These are phyloP conservation scores for Drepana arcuata DNA, from an alignment of 1,140 invertebrate genomes.

Conservation along the genomic window DNA sequence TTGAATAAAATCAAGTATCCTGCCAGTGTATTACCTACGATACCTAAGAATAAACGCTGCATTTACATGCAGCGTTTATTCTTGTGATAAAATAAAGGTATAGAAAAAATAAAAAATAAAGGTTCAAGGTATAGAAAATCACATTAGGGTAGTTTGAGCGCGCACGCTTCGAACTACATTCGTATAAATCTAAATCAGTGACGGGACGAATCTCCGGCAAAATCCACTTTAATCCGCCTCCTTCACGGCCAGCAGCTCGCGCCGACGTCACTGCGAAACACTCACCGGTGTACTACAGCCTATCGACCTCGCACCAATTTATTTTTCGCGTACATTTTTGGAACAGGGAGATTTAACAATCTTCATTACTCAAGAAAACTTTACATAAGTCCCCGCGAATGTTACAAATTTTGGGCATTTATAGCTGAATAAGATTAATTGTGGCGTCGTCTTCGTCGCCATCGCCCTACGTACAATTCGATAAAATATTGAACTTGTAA, in stretches of 20 bases:
- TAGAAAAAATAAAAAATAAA: too few relatives aligned
- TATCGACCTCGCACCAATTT: constrained; percentile 2
- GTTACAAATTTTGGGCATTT: constrained; percentile 16
- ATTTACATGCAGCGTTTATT: too few relatives aligned
- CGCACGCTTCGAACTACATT: constrained; percentile 26
- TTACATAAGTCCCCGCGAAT: constrained; percentile 8
- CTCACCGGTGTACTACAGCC: constrained; percentile 3
- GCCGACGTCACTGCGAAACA: constrained; percentile 2
- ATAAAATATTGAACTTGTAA: background rate
- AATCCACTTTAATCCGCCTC: constrained; percentile 33
- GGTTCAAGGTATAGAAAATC: too few relatives aligned
- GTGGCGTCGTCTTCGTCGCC: background rate
- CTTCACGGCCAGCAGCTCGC: constrained; percentile 19
- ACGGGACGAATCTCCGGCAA: constrained; percentile 19
- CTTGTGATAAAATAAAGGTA: too few relatives aligned
- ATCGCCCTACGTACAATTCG: too few relatives aligned
- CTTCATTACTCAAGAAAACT: constrained; percentile 15
- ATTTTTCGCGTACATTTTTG: constrained; percentile 11
- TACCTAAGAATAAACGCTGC: too few relatives aligned
- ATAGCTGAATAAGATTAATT: constrained; percentile 17
- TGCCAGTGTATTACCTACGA: too few relatives aligned
- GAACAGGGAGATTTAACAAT: constrained; percentile 5
- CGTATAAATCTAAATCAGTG: constrained; percentile 44
- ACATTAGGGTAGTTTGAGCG: constrained; percentile 37
- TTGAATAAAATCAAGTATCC: too few relatives aligned